A percentile compares a stretch with the other conserved stretches of the same genome.
Conservation (phyloP, 2,113 vertebrate species). For the Riparia riparia region DNA sequence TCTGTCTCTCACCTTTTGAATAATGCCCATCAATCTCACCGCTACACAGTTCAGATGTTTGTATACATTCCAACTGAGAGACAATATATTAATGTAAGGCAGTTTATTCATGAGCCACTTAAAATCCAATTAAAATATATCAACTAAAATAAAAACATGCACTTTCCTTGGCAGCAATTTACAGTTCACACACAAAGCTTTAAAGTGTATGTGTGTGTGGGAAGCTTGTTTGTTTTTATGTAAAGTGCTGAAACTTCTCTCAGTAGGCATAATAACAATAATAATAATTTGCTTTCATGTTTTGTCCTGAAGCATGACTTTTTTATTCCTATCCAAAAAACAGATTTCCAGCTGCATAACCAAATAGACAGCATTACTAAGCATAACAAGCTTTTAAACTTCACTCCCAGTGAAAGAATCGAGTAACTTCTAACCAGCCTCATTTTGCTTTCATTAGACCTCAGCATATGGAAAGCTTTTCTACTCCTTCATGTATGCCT, state of each 20-base stretch:
- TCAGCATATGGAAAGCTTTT: background rate
- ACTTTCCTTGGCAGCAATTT: conserved; percentile 21
- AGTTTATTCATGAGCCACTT: conserved; percentile 35
- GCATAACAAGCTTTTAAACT: conserved; percentile 35
- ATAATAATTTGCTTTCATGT: conserved; percentile 53
- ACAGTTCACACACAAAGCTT: background rate
- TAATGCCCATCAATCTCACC: background rate
- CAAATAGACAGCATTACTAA: conserved; percentile 28
- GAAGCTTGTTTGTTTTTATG: conserved; percentile 53
- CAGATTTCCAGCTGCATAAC: conserved; percentile 33
- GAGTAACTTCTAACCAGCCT: background rate
- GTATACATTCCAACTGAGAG: background rate
- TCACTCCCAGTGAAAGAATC: background rate
- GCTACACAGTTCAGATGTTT: background rate
- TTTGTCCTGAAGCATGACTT: conserved; percentile 58
- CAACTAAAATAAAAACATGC: conserved; percentile 27
- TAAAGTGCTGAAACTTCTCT: conserved; percentile 34
- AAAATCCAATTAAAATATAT: conserved; percentile 55
- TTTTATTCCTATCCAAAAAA: conserved; percentile 1
- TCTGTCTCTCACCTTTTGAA: background rate
- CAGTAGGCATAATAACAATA: conserved; percentile 2
- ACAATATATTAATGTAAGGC: background rate
- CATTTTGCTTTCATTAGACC: conserved; percentile 8
- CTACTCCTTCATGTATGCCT: background rate
- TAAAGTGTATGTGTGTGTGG: background rate